These are phyloP conservation scores for Psittacula derbiana DNA, from an alignment of 2,797 vertebrate species.

Conservation along the genomic window DNA sequence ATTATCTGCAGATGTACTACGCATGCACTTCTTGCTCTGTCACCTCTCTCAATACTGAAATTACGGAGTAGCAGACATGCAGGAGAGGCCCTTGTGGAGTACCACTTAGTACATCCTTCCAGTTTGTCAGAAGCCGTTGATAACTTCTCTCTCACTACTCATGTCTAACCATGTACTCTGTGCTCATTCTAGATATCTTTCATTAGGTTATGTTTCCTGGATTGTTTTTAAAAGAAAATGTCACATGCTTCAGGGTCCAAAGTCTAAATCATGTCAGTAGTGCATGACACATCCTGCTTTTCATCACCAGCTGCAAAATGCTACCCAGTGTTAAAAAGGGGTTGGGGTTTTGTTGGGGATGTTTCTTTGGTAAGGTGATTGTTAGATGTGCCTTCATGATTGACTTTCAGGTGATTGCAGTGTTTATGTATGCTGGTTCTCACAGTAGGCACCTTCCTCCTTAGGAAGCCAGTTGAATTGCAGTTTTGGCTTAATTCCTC, in stretches of 20 bases:
- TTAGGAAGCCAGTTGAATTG: neutral
- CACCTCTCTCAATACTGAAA: neutral
- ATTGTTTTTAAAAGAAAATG: neutral
- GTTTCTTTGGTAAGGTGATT: neutral
- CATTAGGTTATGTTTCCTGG: neutral
- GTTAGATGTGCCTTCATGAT: neutral
- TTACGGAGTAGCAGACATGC: neutral
- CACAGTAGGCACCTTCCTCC: neutral
- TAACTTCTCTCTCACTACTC: neutral
- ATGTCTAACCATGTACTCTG: neutral
- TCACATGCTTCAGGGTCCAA: neutral
- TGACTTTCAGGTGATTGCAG: neutral
- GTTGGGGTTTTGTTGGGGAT: neutral
- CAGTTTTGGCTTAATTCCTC: constrained; percentile 5
- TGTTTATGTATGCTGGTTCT: neutral
- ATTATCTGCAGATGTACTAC: neutral
- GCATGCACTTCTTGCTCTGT: neutral
- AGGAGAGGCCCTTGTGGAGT: neutral
- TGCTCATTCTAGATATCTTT: neutral
- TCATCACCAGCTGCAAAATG: neutral
- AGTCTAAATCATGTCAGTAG: neutral
- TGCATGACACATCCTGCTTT: neutral
- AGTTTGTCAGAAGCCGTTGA: neutral
- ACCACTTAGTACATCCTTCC: neutral
- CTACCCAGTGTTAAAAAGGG: neutral